A percentile compares a stretch with the other conserved stretches of the same genome.
phyloP scores from a whole-genome alignment of 2,113 vertebrate species.

The Trogon surrucura region DNA sequence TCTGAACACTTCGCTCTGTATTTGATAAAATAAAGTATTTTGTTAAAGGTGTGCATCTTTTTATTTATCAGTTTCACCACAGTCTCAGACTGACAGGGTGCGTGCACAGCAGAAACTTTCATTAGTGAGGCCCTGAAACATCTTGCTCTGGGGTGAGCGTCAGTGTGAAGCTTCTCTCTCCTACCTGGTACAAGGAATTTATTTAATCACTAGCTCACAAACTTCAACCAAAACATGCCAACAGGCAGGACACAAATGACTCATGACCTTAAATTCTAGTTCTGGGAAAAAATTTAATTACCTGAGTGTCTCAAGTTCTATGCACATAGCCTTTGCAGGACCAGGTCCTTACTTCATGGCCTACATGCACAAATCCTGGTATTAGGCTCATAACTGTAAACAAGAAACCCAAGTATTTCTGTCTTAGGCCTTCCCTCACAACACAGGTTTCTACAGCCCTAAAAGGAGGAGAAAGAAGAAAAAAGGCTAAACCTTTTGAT shows the following conservation, averaged over 20 bases:
- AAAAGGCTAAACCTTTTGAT: fast-evolving
- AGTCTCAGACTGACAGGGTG: background rate
- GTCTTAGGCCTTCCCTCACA: background rate
- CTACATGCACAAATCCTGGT: fast-evolving
- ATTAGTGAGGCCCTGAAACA: background rate
- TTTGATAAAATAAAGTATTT: background rate
- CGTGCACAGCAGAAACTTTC: background rate
- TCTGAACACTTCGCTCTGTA: background rate
- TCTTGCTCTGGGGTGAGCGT: background rate
- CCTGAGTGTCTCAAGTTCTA: background rate
- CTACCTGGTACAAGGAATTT: background rate
- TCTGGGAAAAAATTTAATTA: fast-evolving
- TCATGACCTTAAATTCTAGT: background rate
- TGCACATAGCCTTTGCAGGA: background rate
- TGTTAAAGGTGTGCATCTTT: background rate
- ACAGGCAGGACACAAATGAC: fast-evolving
- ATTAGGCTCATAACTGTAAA: fast-evolving
- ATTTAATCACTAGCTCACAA: background rate
- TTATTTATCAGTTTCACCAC: background rate
- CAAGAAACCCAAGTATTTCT: background rate
- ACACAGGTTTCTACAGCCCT: background rate
- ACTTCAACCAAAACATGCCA: background rate
- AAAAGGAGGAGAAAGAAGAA: fast-evolving
- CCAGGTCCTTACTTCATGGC: background rate
- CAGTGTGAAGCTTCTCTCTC: fast-evolving